Percentiles rank a stretch among this genome's conserved stretches.
These are phyloP conservation scores for Chromobotia macracanthus DNA, from an alignment of 2,797 vertebrate genomes.

Conservation along the genomic window DNA sequence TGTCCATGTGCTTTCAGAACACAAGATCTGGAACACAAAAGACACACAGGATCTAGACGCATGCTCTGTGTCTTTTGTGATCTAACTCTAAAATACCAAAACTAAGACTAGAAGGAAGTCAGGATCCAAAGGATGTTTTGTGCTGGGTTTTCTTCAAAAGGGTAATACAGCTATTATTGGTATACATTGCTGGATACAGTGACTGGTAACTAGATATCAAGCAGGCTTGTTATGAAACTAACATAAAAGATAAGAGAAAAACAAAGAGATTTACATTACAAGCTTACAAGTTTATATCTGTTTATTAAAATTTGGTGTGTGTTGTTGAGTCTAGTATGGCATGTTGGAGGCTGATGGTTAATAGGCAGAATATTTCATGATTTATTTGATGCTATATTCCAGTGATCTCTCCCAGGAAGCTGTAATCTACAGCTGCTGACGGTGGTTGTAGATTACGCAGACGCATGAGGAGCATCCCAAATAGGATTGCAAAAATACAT, in stretches of 20 bases:
- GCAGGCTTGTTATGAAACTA: no score
- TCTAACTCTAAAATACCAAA: no score
- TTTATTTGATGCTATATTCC: slow-evolving; percentile 54
- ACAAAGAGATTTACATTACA: no score
- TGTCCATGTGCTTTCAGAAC: no score
- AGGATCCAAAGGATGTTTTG: no score
- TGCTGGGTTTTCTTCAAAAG: no score
- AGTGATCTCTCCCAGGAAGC: no score
- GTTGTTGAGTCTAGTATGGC: slow-evolving; percentile 19
- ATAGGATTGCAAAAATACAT: not conserved
- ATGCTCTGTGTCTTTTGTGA: no score
- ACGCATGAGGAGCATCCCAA: slow-evolving; percentile 35
- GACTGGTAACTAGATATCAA: not conserved
- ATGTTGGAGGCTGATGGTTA: slow-evolving; percentile 5
- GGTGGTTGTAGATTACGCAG: slow-evolving; percentile 38
- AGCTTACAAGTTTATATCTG: not conserved
- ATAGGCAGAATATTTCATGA: not conserved
- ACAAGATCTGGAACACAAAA: no score
- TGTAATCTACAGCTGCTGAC: slow-evolving; percentile 33
- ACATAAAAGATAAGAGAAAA: no score
- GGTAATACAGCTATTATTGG: not conserved
- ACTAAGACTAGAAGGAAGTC: no score
- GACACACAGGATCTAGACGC: no score
- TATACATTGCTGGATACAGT: not conserved
- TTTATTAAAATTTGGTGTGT: slow-evolving; percentile 7